Evolutionary conservation across 2,888 invertebrate species (phyloP).

Genomic region (Deladenus siricidicola): DNA sequence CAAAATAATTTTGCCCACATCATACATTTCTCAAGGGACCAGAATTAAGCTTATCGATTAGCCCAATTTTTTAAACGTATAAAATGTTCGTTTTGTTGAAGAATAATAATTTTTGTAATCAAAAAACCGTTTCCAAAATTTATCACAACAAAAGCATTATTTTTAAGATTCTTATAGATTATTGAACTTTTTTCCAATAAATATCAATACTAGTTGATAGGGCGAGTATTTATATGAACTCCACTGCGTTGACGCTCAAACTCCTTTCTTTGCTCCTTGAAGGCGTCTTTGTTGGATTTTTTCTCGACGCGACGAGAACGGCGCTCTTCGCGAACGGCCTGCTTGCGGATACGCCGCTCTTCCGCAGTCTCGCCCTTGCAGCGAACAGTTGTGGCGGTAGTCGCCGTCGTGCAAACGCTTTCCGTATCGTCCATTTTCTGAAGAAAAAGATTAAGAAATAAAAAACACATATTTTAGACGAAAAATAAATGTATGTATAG

Average conservation of each 20-base stretch:
- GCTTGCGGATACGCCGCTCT: constrained; percentile 72
- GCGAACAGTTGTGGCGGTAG: constrained; percentile 25
- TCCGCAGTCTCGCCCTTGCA: constrained; percentile 73
- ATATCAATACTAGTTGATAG: constrained; percentile 20
- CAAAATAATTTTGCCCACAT: no score
- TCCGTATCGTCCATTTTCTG: constrained; percentile 27
- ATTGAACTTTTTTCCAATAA: no score
- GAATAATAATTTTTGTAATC: no score
- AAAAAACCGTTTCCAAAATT: no score
- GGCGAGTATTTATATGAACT: constrained; percentile 9
- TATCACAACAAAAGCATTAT: no score
- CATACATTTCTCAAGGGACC: no score
- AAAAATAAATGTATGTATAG: background rate
- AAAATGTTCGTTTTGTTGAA: no score
- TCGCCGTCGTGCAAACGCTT: constrained; percentile 8
- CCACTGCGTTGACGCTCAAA: constrained; percentile 18
- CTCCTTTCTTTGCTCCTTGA: constrained; percentile 28
- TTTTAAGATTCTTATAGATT: no score
- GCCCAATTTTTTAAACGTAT: no score
- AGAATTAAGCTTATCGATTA: no score
- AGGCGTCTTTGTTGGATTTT: constrained; percentile 36
- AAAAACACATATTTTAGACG: background rate
- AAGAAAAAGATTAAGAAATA: background rate
- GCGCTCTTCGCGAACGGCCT: constrained; percentile 70
- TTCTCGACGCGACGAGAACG: constrained; percentile 51